Base-by-base conservation (phyloP, 2,113 vertebrate species). In the Antechinus stuartii region DNA sequence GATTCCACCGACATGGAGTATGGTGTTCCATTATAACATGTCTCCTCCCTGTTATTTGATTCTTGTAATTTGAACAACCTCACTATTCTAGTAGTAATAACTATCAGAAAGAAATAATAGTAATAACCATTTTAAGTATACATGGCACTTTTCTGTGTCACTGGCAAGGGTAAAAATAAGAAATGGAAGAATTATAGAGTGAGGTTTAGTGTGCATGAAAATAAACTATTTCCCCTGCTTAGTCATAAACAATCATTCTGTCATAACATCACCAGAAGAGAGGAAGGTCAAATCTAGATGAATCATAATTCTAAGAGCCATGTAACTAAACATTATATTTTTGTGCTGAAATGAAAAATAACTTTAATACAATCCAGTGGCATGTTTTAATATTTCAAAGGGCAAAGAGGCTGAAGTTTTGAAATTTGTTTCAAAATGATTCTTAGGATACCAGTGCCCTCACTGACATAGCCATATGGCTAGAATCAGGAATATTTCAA, bases 271-370 rank as follows among this genome's bases (percentile, higher is more conserved):
- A 84, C 68, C 68, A 84, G n/a, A 42, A 42, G 16, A 84, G 16
- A 84, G 35, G 68, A 84, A 42, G 68, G 68, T 84, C 68, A 84
- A 42, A 84, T 84, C 68, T 23, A 84, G 68, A 84, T 84, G 68
- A 84, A 42, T 84, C 68, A 84, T 42, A 42, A n/a, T 84, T 84
- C 68, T 84, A 84, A 84, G 68, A 84, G 68, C n/a, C 68, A 84
- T 84, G n/a, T 84, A 84, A 42, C 68, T 84, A 84, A 84, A 84
- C n/a, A 84, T 84, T 84, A 42, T 84, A 84, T 84, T 84, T 76
- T 42, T 84, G 68, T 84, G n/a, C 35, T 84, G n/a, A 84, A 84
- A 84, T 84, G 19, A 84, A 84, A 84, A 84, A 84, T 84, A 84
- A 84, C 68, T 84, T 84, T 42, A 42, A 19, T 22, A 84, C n/a